Conservation (phyloP, 64 coral and sea anemone genomes). For the Astreopora myriophthalma region DNA sequence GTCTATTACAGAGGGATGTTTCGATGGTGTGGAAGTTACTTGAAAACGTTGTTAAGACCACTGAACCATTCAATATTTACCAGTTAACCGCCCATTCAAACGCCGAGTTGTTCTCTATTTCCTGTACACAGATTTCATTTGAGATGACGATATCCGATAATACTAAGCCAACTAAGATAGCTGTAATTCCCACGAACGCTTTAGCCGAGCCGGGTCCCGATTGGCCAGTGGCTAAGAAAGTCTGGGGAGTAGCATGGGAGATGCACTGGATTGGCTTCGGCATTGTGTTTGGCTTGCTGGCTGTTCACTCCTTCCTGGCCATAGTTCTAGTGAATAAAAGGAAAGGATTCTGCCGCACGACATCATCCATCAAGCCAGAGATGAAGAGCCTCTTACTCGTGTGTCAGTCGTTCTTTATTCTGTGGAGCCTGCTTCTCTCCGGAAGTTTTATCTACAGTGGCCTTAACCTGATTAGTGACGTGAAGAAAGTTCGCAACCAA, state of each 20-base stretch:
- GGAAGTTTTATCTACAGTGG: slow-evolving; percentile 72
- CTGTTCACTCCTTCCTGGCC: background rate
- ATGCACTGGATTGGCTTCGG: slow-evolving; percentile 66
- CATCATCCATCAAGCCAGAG: slow-evolving; percentile 23
- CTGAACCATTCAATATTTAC: too few relatives aligned
- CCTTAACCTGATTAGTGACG: slow-evolving; percentile 21
- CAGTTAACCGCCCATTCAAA: too few relatives aligned
- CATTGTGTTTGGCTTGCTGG: slow-evolving; percentile 44
- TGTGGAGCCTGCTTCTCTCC: slow-evolving; percentile 61
- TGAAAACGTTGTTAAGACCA: too few relatives aligned
- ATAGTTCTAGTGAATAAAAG: background rate
- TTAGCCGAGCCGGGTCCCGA: slow-evolving; percentile 57
- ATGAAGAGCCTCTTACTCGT: slow-evolving; percentile 33
- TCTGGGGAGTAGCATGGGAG: slow-evolving; percentile 62
- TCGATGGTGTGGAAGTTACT: too few relatives aligned
- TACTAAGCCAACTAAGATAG: background rate
- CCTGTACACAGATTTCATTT: too few relatives aligned
- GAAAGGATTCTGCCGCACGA: slow-evolving; percentile 28
- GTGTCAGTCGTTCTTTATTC: slow-evolving; percentile 74
- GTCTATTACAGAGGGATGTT: too few relatives aligned
- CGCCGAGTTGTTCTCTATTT: too few relatives aligned
- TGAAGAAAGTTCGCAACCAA: background rate
- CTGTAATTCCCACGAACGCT: background rate
- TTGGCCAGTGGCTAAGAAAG: slow-evolving; percentile 45
- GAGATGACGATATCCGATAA: background rate